phyloP scores from a whole-genome alignment of 2,797 vertebrate species.

The Pagetopsis macropterus region DNA sequence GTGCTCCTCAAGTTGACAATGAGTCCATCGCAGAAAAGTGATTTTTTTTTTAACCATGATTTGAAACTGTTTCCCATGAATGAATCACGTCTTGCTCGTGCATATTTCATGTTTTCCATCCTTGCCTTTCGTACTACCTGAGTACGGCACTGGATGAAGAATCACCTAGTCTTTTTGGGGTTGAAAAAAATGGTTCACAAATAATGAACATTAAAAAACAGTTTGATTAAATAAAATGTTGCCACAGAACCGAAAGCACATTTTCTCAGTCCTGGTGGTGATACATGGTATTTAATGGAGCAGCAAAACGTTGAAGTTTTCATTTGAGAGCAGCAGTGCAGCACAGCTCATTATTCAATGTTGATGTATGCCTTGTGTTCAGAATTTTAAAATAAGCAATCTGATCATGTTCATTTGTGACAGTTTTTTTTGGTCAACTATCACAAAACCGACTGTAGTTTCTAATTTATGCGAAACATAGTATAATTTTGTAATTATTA shows the following conservation, averaged over 20 bases:
- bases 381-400: neutral
- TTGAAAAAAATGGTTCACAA: neutral
- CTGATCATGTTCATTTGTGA: neutral
- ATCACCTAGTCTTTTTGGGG: neutral
- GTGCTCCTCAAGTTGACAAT: neutral
- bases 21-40: neutral
- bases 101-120: neutral
- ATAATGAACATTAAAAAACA: neutral
- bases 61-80: neutral
- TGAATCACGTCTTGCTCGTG: neutral
- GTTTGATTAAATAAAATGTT: neutral
- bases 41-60: neutral
- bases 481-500: neutral
- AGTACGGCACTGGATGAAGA: neutral
- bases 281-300: neutral
- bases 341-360: neutral
- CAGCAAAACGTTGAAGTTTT: neutral
- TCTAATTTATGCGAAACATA: slow-evolving; percentile 7
- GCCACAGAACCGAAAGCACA: neutral
- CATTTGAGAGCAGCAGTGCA: neutral
- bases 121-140: neutral
- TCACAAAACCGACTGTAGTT: neutral
- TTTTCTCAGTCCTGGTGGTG: neutral
- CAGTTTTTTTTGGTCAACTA: neutral
- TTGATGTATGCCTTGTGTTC: neutral